Conservation (phyloP, 2,113 vertebrate species). For the Carlito syrichta region DNA sequence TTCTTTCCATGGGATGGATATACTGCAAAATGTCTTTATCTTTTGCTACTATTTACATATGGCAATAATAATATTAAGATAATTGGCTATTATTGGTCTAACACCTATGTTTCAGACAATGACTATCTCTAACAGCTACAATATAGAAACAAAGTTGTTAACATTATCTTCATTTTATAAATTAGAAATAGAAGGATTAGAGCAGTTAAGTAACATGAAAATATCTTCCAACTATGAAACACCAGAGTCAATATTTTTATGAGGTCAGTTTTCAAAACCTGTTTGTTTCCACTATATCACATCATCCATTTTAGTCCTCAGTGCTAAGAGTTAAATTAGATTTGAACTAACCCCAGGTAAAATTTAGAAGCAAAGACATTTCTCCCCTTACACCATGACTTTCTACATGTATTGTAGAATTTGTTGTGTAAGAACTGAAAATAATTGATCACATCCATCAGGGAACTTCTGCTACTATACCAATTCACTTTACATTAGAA, state of each 20-base stretch:
- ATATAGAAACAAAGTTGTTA: neutral
- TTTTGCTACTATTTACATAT: neutral
- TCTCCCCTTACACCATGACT: neutral
- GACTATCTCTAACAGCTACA: neutral
- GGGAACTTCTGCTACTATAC: neutral
- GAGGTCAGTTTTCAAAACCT: neutral
- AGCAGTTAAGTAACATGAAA: neutral
- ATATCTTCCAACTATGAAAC: neutral
- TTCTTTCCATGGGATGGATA: neutral
- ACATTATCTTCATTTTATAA: neutral
- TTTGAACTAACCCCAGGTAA: neutral
- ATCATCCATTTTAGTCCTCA: neutral
- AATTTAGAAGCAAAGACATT: neutral
- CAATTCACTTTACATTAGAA: conserved; percentile 13
- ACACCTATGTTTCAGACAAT: neutral
- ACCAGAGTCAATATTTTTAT: neutral
- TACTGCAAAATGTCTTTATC: neutral
- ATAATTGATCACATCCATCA: neutral
- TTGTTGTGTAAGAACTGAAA: neutral
- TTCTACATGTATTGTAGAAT: neutral
- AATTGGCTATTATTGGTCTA: neutral
- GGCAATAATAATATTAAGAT: neutral
- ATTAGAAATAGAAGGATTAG: neutral
- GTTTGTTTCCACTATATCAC: neutral
- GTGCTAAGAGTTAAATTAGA: neutral